Evolutionary conservation across 2,888 invertebrate species (phyloP).

Genomic region (Chymomyza fuscimana): DNA sequence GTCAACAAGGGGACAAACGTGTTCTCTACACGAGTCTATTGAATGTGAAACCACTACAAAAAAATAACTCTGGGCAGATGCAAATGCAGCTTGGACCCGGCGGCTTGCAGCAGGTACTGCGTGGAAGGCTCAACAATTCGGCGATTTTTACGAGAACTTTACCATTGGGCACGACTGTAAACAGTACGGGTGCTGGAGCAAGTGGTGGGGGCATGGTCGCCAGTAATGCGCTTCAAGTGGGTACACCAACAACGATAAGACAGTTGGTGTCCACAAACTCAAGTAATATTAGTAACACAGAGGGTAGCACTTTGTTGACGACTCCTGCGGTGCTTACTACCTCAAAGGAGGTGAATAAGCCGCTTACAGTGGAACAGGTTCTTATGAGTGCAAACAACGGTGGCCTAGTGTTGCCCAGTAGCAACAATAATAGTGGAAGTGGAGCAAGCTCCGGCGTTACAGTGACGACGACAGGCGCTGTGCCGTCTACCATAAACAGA

Average conservation of each 20-base stretch:
- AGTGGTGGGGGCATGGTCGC: constrained; percentile 34
- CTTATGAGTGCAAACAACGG: constrained; percentile 64
- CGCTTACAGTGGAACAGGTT: constrained; percentile 63
- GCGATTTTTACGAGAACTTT: constrained; percentile 74
- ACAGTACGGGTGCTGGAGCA: constrained; percentile 50
- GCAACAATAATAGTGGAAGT: constrained; percentile 41
- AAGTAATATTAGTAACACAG: constrained; percentile 40
- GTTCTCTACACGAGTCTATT: constrained; percentile 78
- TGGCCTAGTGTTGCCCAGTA: constrained; percentile 54
- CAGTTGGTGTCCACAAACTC: constrained; percentile 22
- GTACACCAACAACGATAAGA: constrained; percentile 55
- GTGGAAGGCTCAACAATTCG: constrained; percentile 75
- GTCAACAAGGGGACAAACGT: constrained; percentile 65
- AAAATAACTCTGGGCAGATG: constrained; percentile 78
- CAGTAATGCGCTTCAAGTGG: constrained; percentile 57
- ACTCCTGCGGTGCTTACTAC: constrained; percentile 23
- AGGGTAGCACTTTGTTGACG: constrained; percentile 16
- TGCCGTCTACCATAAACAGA: constrained; percentile 78
- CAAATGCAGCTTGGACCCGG: constrained; percentile 76
- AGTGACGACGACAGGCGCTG: neutral
- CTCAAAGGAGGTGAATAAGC: constrained; percentile 58
- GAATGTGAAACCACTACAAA: constrained; percentile 77
- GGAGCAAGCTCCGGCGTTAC: constrained; percentile 29
- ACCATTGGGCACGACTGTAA: constrained; percentile 68
- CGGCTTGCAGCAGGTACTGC: constrained; percentile 73